Base-by-base conservation (phyloP, 2,888 invertebrate species). In the Lymantria monacha region DNA sequence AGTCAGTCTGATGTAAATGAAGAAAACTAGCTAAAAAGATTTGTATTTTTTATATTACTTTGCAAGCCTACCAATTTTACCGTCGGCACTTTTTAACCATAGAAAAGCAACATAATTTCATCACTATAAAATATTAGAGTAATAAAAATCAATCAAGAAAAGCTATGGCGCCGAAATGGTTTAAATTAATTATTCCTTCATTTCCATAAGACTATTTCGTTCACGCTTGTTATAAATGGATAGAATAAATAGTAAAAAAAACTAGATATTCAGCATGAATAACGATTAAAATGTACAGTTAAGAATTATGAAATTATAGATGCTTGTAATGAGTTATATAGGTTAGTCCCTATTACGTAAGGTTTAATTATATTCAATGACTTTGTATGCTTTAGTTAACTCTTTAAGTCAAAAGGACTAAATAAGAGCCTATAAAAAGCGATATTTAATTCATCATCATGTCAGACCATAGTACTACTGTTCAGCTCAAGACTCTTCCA, bases 131-230 rank as follows among this genome's bases (percentile, higher is more conserved):
- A 31, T 48, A 63, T 63, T 45, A 49, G 53, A 37, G 61, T 57
- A 59, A 66, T 66, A 66, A 66, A 66, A 66, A 58, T 66, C 67
- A 66, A 66, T 66, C 59, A 66, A 63, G 45, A 10, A 10, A 57
- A 52, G 38, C 38, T 13, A 37, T 63, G 59, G 57, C 61, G 67
- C 64, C 66, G 61, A 51, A 58, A 58, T 58, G 12, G 52, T 9
- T 56, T 59, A 55, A 57, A 66, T 66, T 63, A 66, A 63, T 56
- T 59, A 47, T 41, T 48, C 36, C 33, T 42, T 40, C 51, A 30
- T 44, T 44, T 30, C 37, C 38, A 13, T 38, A n/a, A 48, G 47
- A 52, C 48, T 48, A 30, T 45, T 48, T 49, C 53, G 10, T 61
- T 59, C 47, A 59, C 54, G 59, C 48, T 57, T 49, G 45, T 57